Conservation (phyloP, 2,888 invertebrate genomes). For the Oligia latruncula region DNA sequence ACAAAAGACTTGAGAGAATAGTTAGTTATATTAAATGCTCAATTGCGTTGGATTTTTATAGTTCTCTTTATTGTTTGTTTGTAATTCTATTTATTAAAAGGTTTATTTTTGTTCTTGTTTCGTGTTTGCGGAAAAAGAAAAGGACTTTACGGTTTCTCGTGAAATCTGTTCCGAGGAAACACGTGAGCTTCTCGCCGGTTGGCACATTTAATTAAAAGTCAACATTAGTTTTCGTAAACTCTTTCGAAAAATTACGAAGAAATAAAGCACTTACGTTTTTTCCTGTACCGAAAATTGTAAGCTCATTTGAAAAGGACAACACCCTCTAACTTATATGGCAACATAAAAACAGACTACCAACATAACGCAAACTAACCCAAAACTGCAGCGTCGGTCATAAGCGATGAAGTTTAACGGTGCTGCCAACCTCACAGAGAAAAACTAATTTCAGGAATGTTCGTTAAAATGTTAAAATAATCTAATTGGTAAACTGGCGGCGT, state of each 20-base stretch:
- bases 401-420: slow-evolving; percentile 55
- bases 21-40: slow-evolving; percentile 69
- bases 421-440: slow-evolving; percentile 55
- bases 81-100: slow-evolving; percentile 43
- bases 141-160: not conserved
- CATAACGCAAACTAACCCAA: slow-evolving; percentile 37
- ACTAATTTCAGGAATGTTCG: slow-evolving; percentile 61
- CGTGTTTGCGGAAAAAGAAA: not conserved
- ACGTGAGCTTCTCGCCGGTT: not conserved
- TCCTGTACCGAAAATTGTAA: not conserved
- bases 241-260: not conserved
- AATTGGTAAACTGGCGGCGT: slow-evolving; percentile 59
- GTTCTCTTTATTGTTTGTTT: slow-evolving; percentile 49
- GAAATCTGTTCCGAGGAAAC: not conserved
- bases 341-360: slow-evolving; percentile 36
- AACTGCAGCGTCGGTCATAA: slow-evolving; percentile 53
- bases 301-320: not conserved
- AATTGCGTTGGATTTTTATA: slow-evolving; percentile 56
- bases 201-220: not conserved
- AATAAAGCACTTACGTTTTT: not conserved
- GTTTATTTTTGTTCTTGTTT: slow-evolving; percentile 29
- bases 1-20: slow-evolving; percentile 70
- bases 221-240: not conserved
- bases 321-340: slow-evolving; percentile 4
- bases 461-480: slow-evolving; percentile 67